Evolutionary conservation across 2,888 invertebrate species (phyloP), one percentile per base, ranked within the genome.

Genomic region (Tetragnatha montana): DNA sequence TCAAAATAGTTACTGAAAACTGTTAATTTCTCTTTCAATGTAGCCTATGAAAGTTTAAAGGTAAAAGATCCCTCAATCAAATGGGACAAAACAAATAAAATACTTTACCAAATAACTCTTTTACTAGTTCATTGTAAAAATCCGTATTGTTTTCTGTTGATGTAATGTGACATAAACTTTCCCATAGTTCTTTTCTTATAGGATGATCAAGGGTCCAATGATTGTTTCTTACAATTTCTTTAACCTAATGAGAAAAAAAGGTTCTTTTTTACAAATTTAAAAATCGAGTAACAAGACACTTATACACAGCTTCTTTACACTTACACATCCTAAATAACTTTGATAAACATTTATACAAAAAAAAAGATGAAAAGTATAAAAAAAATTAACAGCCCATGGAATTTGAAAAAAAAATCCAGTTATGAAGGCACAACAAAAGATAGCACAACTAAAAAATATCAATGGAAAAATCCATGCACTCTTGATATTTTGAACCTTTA

Each of bases 201-300:
- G 91, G 89, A 60, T 91, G 88, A 82, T 91, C 87, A 47, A 89
- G 50, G 50, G 51, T 19, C 91, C 91, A 91, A 10, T 91, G 79
- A 71, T 82, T 87, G 69, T 14, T 87, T 22, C 91, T 60, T 17
- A 91, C 47, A 10, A 83, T 80, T 71, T 91, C 91, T 76, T 91
- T 91, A 10, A 91, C 19, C 91, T 91, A 74, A 19, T 50, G 1
- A 78, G 14, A 71, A 79, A 70, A 79, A 8, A 14, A 68, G n/a
- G n/a, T n/a, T 7, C 8, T 10, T 35, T 35, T 35, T 35, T 35
- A 2, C 35, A 35, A 35, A 35, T 35, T 35, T 35, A 35, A 68
- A 69, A 21, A 50, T 49, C 4, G 8, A 68, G n/a, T 17, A 68
- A 68, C 3, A 3, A n/a, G 12, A 68, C 8, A 21, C 7, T 2